Base-by-base conservation (phyloP, 23 tunicate species). In the Ciona savignyi region DNA sequence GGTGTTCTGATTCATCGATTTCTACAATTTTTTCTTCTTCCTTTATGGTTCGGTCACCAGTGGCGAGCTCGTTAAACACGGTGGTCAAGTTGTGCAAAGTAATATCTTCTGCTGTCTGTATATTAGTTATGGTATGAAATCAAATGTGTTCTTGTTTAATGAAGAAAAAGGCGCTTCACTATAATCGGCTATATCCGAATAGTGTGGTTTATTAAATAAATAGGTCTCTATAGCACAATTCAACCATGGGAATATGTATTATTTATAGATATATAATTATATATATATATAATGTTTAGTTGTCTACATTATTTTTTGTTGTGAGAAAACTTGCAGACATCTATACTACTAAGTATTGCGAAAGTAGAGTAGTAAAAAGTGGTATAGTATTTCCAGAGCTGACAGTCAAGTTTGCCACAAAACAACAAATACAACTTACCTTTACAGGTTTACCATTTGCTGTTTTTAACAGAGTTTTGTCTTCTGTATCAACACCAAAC, bases 401-500 rank as follows among this genome's bases (percentile, higher is more conserved):
- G 26, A 65, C 20, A n/a, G n/a, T n/a, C n/a, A n/a, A n/a, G n/a
- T n/a, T n/a, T n/a, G n/a, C n/a, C n/a, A n/a, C n/a, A n/a, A n/a
- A 11, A 19, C 20, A 65, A n/a, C 11, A 65, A 9, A 15, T 22
- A 23, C 69, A 6, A 65, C 26, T 22, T 62, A 82, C 96, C 78
- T 89, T 83, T 19, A 68, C 49, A 2, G 94, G 99, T 42, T 78
- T 74, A 34, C 91, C 91, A 70, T 94, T 94, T 1, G 88, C 91
- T 0, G 85, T 78, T 83, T 87, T 94, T 1, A 81, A 63, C 23
- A 94, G 68, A 1, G 85, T 74, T 66, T 94, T 75, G 32, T 94
- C 88, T 62, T 93, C 94, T 1, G 86, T 81, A 24, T 93, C 98
- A 30, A 93, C 63, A 27, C 99, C 99, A 66, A 87, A 84, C 4